phyloP scores from a whole-genome alignment of 2,113 vertebrate species.

The Rissa tridactyla region DNA sequence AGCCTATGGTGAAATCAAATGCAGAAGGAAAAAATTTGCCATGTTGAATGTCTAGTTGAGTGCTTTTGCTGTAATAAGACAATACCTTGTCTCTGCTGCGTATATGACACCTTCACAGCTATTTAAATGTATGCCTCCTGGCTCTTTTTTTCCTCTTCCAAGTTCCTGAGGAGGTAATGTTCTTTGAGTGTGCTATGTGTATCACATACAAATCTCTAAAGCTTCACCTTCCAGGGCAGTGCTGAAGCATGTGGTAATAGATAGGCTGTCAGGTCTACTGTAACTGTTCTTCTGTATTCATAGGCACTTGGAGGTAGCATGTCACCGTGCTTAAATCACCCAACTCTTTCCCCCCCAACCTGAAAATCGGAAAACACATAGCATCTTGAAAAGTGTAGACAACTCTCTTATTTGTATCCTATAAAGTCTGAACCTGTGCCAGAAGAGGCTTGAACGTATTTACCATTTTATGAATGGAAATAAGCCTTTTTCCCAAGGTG shows the following conservation, averaged over 20 bases:
- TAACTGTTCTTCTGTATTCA: neutral
- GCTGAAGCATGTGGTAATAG: neutral
- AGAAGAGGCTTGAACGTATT: neutral
- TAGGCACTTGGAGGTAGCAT: neutral
- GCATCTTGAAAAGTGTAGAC: neutral
- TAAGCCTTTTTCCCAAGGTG: neutral
- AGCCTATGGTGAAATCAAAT: neutral
- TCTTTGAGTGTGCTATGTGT: neutral
- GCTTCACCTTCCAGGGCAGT: no score
- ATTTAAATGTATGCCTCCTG: neutral
- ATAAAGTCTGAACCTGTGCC: neutral
- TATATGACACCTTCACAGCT: neutral
- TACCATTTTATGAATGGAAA: neutral
- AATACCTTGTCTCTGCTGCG: neutral
- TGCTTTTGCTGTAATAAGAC: neutral
- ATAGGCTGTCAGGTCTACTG: neutral
- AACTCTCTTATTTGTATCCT: neutral
- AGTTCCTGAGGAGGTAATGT: neutral
- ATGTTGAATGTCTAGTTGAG: neutral
- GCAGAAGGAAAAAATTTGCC: neutral
- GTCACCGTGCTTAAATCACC: neutral
- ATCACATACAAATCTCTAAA: neutral
- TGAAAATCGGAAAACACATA: neutral
- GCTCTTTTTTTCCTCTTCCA: neutral
- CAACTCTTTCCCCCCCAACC: accelerated